Conservation (phyloP, 2,113 vertebrate genomes). For the Rhegmatorhina hoffmannsi region DNA sequence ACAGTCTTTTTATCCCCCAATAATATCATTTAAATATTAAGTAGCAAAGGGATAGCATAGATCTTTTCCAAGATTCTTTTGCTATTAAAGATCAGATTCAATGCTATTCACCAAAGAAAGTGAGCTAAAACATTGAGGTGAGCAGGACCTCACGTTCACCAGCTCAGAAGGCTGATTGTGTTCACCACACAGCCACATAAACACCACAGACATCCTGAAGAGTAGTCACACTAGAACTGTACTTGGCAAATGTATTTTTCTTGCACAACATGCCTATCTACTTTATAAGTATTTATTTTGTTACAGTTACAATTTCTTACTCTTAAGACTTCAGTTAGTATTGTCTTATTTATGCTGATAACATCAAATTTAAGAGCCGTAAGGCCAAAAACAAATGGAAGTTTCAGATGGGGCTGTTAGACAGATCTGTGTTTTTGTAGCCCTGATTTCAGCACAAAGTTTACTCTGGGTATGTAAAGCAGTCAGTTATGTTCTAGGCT, state of each 20-base stretch:
- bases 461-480: neutral
- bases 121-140: neutral
- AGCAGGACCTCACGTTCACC: neutral
- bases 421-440: fast-evolving
- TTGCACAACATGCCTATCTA: neutral
- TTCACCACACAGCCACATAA: neutral
- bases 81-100: neutral
- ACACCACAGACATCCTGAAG: fast-evolving
- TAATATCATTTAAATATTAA: neutral
- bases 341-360: neutral
- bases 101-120: neutral
- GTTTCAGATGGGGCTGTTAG: neutral
- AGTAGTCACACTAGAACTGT: no score
- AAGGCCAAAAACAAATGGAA: neutral
- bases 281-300: fast-evolving
- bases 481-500: neutral
- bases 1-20: neutral
- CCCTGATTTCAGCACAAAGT: neutral
- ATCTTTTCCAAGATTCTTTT: neutral
- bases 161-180: neutral
- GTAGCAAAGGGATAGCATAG: neutral
- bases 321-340: neutral
- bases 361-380: neutral
- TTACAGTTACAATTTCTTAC: neutral
- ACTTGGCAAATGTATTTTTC: neutral